These are phyloP conservation scores for Chrysopa pallens DNA, from an alignment of 1,140 invertebrate species.

Conservation along the genomic window DNA sequence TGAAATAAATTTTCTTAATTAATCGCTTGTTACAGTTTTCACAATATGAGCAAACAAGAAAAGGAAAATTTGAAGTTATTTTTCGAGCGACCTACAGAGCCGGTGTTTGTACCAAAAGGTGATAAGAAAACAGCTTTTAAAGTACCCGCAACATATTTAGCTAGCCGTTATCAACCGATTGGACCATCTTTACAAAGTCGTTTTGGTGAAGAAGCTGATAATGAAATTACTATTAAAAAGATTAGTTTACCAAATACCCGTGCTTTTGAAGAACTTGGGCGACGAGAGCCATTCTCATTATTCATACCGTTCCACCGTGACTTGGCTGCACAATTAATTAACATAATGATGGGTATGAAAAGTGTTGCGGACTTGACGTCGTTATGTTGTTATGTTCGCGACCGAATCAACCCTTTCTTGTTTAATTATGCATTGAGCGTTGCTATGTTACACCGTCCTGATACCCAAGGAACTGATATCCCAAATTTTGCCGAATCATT, in stretches of 20 bases:
- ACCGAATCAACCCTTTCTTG: slow-evolving; percentile 56
- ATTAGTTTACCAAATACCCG: slow-evolving; percentile 50
- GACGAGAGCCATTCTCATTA: slow-evolving; percentile 51
- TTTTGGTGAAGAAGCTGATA: slow-evolving; percentile 32
- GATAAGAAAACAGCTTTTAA: slow-evolving; percentile 5
- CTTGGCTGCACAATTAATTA: slow-evolving; percentile 47
- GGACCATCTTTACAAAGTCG: slow-evolving; percentile 30
- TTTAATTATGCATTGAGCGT: slow-evolving; percentile 63
- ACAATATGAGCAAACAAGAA: no score
- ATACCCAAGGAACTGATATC: slow-evolving; percentile 50
- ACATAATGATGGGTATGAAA: slow-evolving; percentile 53
- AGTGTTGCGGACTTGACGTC: slow-evolving; percentile 51
- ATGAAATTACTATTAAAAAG: slow-evolving; percentile 37
- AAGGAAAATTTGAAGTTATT: slow-evolving; percentile 4
- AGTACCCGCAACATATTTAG: slow-evolving; percentile 7
- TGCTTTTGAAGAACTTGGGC: slow-evolving; percentile 40
- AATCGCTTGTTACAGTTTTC: no score
- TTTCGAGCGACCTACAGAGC: slow-evolving; percentile 26
- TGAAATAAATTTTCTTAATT: no score
- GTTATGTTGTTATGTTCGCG: slow-evolving; percentile 46
- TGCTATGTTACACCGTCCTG: slow-evolving; percentile 51
- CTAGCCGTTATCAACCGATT: slow-evolving; percentile 33
- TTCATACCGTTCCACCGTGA: slow-evolving; percentile 52
- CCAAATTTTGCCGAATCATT: slow-evolving; percentile 53
- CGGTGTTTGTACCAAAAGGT: slow-evolving; percentile 19